Evolutionary conservation across 1,140 invertebrate species (phyloP), one percentile per base, ranked within the genome.

Genomic region (Formica exsecta): DNA sequence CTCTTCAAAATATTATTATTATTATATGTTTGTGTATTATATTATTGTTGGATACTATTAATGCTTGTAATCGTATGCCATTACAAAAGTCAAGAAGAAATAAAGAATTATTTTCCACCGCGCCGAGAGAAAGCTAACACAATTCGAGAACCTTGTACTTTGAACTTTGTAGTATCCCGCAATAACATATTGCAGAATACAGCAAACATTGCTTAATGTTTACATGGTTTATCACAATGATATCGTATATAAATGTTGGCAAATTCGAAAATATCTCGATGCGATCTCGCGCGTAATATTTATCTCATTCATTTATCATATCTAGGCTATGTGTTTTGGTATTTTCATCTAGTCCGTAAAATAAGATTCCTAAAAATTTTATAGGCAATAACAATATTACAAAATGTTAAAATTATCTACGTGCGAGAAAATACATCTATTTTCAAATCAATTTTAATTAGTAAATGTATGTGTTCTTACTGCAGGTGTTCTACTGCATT

Each of bases 61-160:
- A n/a, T 62, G 5, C 25, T 44, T 36, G 1, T 73, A 44, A 75
- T 75, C n/a, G 16, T 16, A 65, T 77, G 44, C 32, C n/a, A 77
- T 48, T 77, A 77, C 25, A 65, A 77, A 77, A 25, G 19, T 77
- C 64, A 44, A 77, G 6, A 48, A 25, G 29, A 8, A 29, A 76
- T 9, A 29, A 76, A 25, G 19, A 32, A 22, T 77, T 44, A 16
- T 77, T 77, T 62, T 44, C 16, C 6, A 22, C 19, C 3, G 0
- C 8, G 13, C 22, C 70, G 32, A 80, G 68, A 70, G 13, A 9
- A 68, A 51, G 3, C 41, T 64, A 38, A 51, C 5, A 48, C 62
- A 13, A 19, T 11, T 38, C n/a, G 32, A 29, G 0, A 1, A 57
- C 13, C 38, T 70, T 80, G 48, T 54, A 80, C 65, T 70, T 80